A percentile compares a stretch with the other conserved stretches of the same genome.
These are phyloP conservation scores for Pterocles gutturalis DNA, from an alignment of 2,113 vertebrate species.

Conservation along the genomic window DNA sequence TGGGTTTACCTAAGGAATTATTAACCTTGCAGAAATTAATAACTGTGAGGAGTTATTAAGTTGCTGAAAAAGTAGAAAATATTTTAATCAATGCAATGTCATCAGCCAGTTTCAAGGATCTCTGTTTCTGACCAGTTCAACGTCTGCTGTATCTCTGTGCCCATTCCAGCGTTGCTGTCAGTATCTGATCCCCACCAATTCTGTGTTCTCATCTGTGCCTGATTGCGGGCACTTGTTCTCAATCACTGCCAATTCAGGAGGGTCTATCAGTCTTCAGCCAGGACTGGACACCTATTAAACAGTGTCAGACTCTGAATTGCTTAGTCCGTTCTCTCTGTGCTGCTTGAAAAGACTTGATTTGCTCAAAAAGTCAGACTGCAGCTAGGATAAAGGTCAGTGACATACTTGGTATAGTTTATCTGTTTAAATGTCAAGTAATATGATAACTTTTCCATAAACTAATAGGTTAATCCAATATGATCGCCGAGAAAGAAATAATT, in stretches of 20 bases:
- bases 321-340: not conserved
- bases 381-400: slow-evolving; percentile 9
- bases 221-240: not conserved
- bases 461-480: slow-evolving; percentile 27
- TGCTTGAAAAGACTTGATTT: not conserved
- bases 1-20: not conserved
- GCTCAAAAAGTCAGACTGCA: not conserved
- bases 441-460: not conserved
- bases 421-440: slow-evolving; percentile 27
- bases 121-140: fast-evolving
- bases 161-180: not conserved
- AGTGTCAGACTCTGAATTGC: not conserved
- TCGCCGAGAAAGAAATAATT: slow-evolving; percentile 1
- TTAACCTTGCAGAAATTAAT: not conserved
- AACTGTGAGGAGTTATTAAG: not conserved
- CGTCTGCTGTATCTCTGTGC: not conserved
- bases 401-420: not conserved
- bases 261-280: not conserved
- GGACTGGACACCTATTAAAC: not conserved
- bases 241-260: not conserved
- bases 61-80: not conserved
- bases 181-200: not conserved
- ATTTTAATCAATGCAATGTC: not conserved
- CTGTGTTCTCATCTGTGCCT: not conserved
- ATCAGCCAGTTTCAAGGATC: not conserved